phyloP scores from a whole-genome alignment of 1,140 invertebrate genomes.

The Pteromalus puparum region DNA sequence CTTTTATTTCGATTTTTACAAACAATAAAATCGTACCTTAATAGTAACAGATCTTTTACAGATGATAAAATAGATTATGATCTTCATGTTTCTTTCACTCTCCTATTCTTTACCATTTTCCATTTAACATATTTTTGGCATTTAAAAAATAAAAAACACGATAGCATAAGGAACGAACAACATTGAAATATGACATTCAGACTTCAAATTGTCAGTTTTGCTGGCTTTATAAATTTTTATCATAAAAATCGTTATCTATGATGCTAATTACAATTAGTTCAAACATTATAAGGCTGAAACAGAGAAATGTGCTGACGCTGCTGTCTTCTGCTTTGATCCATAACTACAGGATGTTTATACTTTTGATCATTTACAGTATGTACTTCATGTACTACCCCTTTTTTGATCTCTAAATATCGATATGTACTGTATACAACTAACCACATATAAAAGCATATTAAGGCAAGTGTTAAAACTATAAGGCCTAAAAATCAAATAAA shows the following conservation, averaged over 20 bases:
- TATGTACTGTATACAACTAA: slow-evolving; percentile 76
- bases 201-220: too few relatives aligned
- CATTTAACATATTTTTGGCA: too few relatives aligned
- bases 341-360: slow-evolving; percentile 52
- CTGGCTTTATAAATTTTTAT: neutral
- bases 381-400: slow-evolving; percentile 68
- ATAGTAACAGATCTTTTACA: too few relatives aligned
- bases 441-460: slow-evolving; percentile 72
- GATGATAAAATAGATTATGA: too few relatives aligned
- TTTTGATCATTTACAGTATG: slow-evolving; percentile 60
- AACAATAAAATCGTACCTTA: too few relatives aligned
- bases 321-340: slow-evolving; percentile 53
- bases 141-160: too few relatives aligned
- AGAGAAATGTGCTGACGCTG: slow-evolving; percentile 56
- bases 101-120: too few relatives aligned
- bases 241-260: neutral
- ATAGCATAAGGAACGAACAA: too few relatives aligned
- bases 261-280: slow-evolving; percentile 40
- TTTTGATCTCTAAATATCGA: slow-evolving; percentile 69
- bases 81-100: too few relatives aligned
- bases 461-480: slow-evolving; percentile 62
- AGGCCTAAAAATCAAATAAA: slow-evolving; percentile 61
- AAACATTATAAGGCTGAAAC: slow-evolving; percentile 64
- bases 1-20: too few relatives aligned
- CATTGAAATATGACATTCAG: too few relatives aligned